phyloP scores from a whole-genome alignment of 2,888 invertebrate species.

The Gymnosoma rotundatum region DNA sequence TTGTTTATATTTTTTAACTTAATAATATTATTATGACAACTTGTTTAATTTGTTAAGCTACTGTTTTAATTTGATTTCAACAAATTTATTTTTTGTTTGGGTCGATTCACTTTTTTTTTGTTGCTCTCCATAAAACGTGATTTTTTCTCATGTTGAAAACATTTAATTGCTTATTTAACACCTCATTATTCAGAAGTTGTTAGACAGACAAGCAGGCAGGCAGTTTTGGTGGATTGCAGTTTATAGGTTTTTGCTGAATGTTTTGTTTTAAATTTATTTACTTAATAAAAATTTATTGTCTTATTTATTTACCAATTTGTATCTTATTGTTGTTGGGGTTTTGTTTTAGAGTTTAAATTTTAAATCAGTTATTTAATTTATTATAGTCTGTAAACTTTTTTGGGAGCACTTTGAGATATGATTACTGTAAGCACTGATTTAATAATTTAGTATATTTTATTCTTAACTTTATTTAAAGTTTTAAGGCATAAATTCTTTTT shows the following conservation, averaged over 20 bases:
- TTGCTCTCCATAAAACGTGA: conserved; percentile 22
- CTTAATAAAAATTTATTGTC: conserved; percentile 1
- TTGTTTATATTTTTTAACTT: neutral
- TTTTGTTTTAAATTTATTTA: conserved; percentile 15
- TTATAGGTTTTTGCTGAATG: neutral
- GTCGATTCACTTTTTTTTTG: neutral
- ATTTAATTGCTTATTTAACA: conserved; percentile 66
- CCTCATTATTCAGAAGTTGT: conserved; percentile 46
- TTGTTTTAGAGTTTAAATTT: neutral
- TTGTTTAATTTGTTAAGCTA: conserved; percentile 3
- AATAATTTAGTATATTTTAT: no score
- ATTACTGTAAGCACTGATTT: no score
- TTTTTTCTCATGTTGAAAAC: conserved; percentile 44
- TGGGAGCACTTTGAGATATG: neutral
- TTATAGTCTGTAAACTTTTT: neutral
- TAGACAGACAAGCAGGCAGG: neutral
- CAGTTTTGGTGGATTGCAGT: neutral
- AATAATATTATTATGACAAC: conserved; percentile 23
- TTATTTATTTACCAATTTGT: conserved; percentile 9
- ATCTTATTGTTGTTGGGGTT: conserved; percentile 3
- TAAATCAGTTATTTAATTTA: neutral
- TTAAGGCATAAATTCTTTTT: no score
- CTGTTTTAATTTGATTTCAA: conserved; percentile 39
- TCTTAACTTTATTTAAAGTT: no score
- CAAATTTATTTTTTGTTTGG: neutral